Conservation (phyloP, 2,888 invertebrate genomes). For the Coleophora flavipennella region DNA sequence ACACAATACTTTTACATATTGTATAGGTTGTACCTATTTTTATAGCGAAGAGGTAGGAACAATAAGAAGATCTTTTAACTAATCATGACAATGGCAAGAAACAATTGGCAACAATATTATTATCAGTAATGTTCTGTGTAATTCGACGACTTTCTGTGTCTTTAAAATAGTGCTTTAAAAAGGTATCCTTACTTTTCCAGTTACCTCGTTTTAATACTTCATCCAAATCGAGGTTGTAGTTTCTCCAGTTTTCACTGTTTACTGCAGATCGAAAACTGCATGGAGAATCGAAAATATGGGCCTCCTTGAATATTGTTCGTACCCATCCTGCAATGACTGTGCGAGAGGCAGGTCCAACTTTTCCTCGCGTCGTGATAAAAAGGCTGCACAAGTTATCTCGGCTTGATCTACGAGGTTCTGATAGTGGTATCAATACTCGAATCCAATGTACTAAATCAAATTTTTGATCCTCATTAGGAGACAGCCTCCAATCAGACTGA, state of each 20-base stretch:
- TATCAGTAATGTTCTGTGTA: too few relatives aligned
- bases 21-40: too few relatives aligned
- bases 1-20: too few relatives aligned
- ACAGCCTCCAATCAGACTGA: constrained; percentile 13
- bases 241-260: constrained; percentile 12
- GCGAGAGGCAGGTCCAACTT: constrained; percentile 13
- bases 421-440: constrained; percentile 1
- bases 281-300: constrained; percentile 4
- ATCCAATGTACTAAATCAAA: constrained; percentile 13
- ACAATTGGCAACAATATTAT: too few relatives aligned
- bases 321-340: constrained; percentile 16
- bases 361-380: constrained; percentile 15
- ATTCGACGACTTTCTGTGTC: too few relatives aligned
- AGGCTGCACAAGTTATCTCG: constrained; percentile 2
- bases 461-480: background rate
- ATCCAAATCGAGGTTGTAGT: constrained; percentile 8
- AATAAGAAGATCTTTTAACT: too few relatives aligned
- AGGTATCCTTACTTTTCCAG: constrained; percentile 10
- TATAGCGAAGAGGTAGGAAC: too few relatives aligned
- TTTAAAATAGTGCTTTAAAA: constrained; percentile 5
- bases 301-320: constrained; percentile 7
- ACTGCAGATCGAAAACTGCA: constrained; percentile 13
- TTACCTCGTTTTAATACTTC: constrained; percentile 15
- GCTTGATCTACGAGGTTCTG: constrained; percentile 4
- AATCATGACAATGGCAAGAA: too few relatives aligned